These are phyloP conservation scores for Drosophila yakuba DNA, from an alignment of 1,140 invertebrate species.

Conservation along the genomic window DNA sequence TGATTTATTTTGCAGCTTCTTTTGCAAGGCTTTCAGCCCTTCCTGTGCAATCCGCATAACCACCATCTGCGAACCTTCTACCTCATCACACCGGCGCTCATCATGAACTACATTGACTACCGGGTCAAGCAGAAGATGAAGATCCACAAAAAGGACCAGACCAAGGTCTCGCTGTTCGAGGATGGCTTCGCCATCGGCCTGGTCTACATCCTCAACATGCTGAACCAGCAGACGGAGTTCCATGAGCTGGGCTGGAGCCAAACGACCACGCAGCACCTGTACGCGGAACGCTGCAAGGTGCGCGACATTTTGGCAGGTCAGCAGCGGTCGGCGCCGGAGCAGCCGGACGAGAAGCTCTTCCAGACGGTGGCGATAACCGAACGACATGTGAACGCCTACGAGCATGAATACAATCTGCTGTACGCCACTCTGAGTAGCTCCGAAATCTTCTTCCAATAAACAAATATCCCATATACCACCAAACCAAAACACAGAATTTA, in stretches of 20 bases:
- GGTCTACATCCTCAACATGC: conserved; percentile 89
- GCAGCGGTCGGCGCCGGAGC: conserved; percentile 6
- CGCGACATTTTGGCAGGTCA: conserved; percentile 85
- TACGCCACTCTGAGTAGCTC: conserved; percentile 97
- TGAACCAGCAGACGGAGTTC: conserved; percentile 92
- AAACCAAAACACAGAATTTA: conserved; percentile 4
- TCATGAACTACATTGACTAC: conserved; percentile 97
- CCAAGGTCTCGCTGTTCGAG: conserved; percentile 94
- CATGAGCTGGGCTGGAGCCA: conserved; percentile 98
- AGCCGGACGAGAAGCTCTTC: conserved; percentile 93
- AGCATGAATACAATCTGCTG: conserved; percentile 95
- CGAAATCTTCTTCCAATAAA: conserved; percentile 94
- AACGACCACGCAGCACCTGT: conserved; percentile 92
- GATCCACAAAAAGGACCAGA: conserved; percentile 90
- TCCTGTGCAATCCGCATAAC: conserved; percentile 94
- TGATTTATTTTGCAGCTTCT: conserved; percentile 86
- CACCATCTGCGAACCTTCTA: conserved; percentile 97
- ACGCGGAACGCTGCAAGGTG: conserved; percentile 87
- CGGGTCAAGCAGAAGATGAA: conserved; percentile 96
- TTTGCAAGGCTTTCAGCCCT: conserved; percentile 95
- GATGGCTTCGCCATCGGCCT: conserved; percentile 99
- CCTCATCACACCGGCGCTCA: conserved; percentile 96
- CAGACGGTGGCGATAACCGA: conserved; percentile 97
- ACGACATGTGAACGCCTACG: conserved; percentile 91
- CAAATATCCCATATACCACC: background rate